These are phyloP conservation scores for Zaprionus ghesquierei DNA, from an alignment of 1,140 invertebrate genomes.

Conservation along the genomic window DNA sequence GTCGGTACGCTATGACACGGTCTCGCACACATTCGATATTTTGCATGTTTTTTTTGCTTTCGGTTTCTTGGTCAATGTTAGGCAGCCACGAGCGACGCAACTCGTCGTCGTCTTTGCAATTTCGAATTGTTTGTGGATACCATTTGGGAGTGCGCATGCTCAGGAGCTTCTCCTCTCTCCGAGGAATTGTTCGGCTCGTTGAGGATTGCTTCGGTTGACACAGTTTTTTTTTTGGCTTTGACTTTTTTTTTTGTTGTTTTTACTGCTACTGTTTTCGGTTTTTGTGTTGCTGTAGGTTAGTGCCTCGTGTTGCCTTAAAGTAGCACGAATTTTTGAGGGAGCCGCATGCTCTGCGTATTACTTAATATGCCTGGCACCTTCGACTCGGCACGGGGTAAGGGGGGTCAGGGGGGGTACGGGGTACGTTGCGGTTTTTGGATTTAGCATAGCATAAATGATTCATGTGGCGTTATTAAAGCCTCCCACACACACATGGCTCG, in stretches of 20 bases:
- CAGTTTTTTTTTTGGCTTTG: constrained; percentile 50
- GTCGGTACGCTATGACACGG: not conserved
- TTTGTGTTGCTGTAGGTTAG: constrained; percentile 70
- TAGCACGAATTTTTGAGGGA: constrained; percentile 14
- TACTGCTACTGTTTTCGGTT: not conserved
- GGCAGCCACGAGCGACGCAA: not conserved
- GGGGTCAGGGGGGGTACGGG: too few species aligned
- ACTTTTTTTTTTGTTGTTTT: not conserved
- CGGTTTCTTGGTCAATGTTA: constrained; percentile 76
- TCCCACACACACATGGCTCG: not conserved
- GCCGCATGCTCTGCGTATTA: constrained; percentile 45
- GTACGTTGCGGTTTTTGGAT: constrained; percentile 31
- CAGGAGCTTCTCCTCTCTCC: not conserved
- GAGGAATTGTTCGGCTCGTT: not conserved
- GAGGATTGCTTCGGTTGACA: constrained; percentile 54
- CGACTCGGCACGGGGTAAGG: too few species aligned
- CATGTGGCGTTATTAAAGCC: constrained; percentile 67
- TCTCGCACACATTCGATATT: too few species aligned
- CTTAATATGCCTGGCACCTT: constrained; percentile 77
- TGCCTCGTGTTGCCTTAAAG: constrained; percentile 51
- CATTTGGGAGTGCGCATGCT: constrained; percentile 44
- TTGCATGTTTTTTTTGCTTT: not conserved
- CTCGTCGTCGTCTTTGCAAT: not conserved
- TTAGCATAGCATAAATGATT: constrained; percentile 77
- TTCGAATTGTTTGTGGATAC: constrained; percentile 76